Conservation (phyloP, 2,113 vertebrate genomes). For the Actenoides hombroni region DNA sequence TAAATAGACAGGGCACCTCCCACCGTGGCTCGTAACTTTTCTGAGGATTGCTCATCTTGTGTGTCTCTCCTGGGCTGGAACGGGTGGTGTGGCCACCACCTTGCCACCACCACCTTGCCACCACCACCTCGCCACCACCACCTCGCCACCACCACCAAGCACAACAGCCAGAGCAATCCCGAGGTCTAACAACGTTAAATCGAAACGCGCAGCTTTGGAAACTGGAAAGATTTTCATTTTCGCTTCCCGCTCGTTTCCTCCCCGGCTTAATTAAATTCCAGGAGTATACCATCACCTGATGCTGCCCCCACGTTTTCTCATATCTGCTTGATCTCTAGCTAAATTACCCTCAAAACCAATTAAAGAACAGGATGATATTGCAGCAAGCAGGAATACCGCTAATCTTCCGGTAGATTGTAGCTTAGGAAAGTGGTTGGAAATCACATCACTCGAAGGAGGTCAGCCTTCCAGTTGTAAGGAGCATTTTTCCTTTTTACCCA, state of each 20-base stretch:
- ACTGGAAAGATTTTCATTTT: background rate
- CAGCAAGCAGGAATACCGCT: background rate
- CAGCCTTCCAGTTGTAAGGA: background rate
- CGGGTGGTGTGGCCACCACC: background rate
- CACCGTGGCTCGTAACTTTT: background rate
- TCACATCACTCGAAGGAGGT: background rate
- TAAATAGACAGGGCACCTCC: background rate
- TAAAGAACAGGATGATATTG: background rate
- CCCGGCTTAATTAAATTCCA: background rate
- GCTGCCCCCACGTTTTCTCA: background rate
- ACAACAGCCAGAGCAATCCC: background rate
- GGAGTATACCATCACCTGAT: background rate
- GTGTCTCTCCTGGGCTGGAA: background rate
- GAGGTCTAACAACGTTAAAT: fast-evolving
- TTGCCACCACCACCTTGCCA: too few species aligned
- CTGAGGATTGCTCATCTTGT: background rate
- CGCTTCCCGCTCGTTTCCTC: background rate
- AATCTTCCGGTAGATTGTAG: background rate
- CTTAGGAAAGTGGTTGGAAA: background rate
- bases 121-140: background rate
- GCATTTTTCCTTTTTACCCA: background rate
- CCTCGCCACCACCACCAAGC: background rate
- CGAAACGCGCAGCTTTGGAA: background rate
- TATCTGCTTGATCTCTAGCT: background rate
- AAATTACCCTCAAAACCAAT: background rate